phyloP scores from a whole-genome alignment of 2,888 invertebrate genomes.

The Scaptodrosophila latifasciaeformis region DNA sequence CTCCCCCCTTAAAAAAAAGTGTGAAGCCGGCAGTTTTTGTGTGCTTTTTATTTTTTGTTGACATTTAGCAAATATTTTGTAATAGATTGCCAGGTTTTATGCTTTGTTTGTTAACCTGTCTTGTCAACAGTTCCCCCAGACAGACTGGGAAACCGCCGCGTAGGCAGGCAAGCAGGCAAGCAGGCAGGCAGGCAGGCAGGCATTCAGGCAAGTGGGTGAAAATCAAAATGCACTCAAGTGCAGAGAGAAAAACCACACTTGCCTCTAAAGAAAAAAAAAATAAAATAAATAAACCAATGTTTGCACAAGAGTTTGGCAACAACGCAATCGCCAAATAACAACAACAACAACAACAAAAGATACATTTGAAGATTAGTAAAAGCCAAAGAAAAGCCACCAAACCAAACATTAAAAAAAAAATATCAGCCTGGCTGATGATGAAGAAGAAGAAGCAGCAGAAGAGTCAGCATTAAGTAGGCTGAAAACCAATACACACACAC shows the following conservation, averaged over 20 bases:
- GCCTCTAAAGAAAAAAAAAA: too few species aligned
- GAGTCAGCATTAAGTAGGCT: slow-evolving; percentile 18
- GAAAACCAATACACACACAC: slow-evolving; percentile 11
- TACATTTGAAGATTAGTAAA: slow-evolving; percentile 6
- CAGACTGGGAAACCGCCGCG: too few species aligned
- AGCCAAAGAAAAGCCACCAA: not conserved
- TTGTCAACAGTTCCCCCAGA: too few species aligned
- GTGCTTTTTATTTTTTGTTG: not conserved
- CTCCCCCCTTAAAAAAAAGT: too few species aligned
- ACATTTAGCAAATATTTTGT: slow-evolving; percentile 5
- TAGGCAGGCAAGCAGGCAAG: too few species aligned
- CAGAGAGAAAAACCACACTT: slow-evolving; percentile 22
- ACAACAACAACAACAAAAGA: slow-evolving; percentile 13
- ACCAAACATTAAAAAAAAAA: not conserved
- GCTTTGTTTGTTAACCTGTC: slow-evolving; percentile 5
- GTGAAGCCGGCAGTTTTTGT: too few species aligned
- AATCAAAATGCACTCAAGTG: slow-evolving; percentile 37
- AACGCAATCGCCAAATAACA: slow-evolving; percentile 37
- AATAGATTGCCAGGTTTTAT: not conserved
- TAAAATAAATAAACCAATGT: slow-evolving; percentile 7
- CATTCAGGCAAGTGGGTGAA: not conserved
- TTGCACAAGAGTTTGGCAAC: slow-evolving; percentile 24
- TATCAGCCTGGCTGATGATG: too few species aligned
- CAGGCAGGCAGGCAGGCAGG: slow-evolving; percentile 2
- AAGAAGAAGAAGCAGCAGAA: not conserved